Base-by-base conservation (phyloP, 2,888 invertebrate genomes). In the Anoncus sp. region DNA sequence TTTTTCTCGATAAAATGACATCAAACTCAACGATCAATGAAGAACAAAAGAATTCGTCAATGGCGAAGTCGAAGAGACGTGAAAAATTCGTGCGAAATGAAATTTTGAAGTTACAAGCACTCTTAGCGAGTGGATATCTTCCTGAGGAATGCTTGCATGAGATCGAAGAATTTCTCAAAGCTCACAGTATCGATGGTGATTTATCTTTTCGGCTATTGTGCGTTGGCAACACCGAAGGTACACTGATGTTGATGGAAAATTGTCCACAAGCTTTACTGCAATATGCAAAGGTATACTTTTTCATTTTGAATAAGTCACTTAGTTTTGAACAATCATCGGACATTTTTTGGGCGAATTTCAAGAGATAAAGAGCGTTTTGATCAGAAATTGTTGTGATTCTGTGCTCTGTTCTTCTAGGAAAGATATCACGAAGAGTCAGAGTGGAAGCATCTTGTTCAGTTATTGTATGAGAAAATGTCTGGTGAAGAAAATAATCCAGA, bases 271-370 rank as follows among this genome's bases (percentile, higher is more conserved):
- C 93, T 84, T 87, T 95, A 35, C 90, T 95, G 81, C 93, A 94
- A 72, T 95, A 94, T 87, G 94, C 94, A 57, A 94, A 95, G 93
- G 95, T 95, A 87, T n/a, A n/a, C n/a, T n/a, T n/a, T n/a, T n/a
- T n/a, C n/a, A n/a, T n/a, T n/a, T n/a, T n/a, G 14, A 47, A 45
- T 45, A 16, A 3, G 18, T 16, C 3, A 4, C 18, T 40, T 40
- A 14, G 10, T 40, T 14, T 40, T 40, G 4, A 40, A 9, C 4
- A 10, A 3, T 10, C 16, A 16, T 57, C 7, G 9, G 2, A 20
- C 0, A 43, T 38, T 20, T 65, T 24, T 24, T 31, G n/a, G 1
- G 0, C 10, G 2, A 9, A 1, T 24, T 2, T 27, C 3, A 20
- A 45, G 14, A 16, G n/a, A 10, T 27, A 5, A 2, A 18, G 9